A percentile compares a stretch with the other conserved stretches of the same genome.
These are phyloP conservation scores for Rhabdornis inornatus DNA, from an alignment of 2,113 vertebrate genomes.

Conservation along the genomic window DNA sequence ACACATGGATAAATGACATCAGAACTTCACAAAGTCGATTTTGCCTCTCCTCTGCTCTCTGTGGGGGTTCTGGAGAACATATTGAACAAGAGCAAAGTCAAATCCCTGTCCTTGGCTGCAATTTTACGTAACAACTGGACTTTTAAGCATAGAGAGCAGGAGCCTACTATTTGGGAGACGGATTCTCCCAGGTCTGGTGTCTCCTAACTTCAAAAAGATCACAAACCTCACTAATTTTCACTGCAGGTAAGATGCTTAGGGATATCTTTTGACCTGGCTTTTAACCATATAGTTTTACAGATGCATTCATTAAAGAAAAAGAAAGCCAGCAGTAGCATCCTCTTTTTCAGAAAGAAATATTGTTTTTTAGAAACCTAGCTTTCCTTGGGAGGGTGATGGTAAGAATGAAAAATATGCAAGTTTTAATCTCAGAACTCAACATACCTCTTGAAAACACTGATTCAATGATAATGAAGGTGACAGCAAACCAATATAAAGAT, in stretches of 20 bases:
- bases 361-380: background rate
- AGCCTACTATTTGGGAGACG: background rate
- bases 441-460: background rate
- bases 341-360: background rate
- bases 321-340: background rate
- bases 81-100: conserved; percentile 6
- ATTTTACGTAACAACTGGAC: background rate
- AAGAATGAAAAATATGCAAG: background rate
- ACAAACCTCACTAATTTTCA: background rate
- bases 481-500: conserved; percentile 1
- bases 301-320: background rate
- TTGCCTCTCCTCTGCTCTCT: background rate
- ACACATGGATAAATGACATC: conserved; percentile 35
- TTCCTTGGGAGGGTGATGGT: background rate
- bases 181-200: background rate
- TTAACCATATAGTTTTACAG: background rate
- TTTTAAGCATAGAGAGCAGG: background rate
- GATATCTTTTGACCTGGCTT: background rate
- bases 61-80: background rate
- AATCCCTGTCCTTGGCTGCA: conserved; percentile 3
- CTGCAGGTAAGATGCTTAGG: background rate
- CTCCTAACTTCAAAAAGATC: background rate
- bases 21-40: conserved; percentile 9
- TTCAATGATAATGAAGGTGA: conserved; percentile 45
- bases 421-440: background rate